Evolutionary conservation across 92 coral and sea anemone species (phyloP).

Genomic region (Bergia puertoricense): DNA sequence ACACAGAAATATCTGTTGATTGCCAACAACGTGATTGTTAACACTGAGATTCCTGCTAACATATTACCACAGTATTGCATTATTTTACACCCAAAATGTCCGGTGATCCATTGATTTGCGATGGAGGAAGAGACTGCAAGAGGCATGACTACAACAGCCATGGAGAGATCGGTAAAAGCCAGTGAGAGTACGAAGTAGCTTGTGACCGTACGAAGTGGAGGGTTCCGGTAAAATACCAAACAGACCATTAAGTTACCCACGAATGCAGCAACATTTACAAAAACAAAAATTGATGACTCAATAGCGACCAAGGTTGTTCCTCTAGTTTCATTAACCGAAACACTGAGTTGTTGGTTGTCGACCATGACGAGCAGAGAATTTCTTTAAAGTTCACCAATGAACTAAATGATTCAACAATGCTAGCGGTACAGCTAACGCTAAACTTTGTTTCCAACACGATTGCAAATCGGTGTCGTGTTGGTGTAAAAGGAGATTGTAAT

Average conservation of each 20-base stretch:
- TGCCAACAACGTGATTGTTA: neutral
- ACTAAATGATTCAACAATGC: no score
- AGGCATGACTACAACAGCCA: neutral
- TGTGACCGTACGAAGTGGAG: no score
- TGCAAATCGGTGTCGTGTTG: no score
- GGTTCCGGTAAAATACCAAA: neutral
- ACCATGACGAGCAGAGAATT: neutral
- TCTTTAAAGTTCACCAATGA: no score
- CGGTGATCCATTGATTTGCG: neutral
- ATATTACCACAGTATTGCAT: neutral
- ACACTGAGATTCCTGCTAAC: neutral
- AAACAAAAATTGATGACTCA: neutral
- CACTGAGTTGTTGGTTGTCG: neutral
- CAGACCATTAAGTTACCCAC: neutral
- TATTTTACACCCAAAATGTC: neutral
- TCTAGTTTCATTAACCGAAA: neutral
- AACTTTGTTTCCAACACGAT: no score
- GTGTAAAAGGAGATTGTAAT: no score
- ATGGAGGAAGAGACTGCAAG: neutral
- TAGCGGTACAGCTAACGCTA: no score
- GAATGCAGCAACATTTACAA: neutral
- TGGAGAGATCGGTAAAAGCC: neutral
- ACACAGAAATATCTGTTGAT: slow-evolving; percentile 1
- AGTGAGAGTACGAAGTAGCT: no score
- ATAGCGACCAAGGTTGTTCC: neutral